Evolutionary conservation across 2,113 vertebrate species (phyloP), one percentile per base, ranked within the genome.

Genomic region (Phalacrocorax carbo): DNA sequence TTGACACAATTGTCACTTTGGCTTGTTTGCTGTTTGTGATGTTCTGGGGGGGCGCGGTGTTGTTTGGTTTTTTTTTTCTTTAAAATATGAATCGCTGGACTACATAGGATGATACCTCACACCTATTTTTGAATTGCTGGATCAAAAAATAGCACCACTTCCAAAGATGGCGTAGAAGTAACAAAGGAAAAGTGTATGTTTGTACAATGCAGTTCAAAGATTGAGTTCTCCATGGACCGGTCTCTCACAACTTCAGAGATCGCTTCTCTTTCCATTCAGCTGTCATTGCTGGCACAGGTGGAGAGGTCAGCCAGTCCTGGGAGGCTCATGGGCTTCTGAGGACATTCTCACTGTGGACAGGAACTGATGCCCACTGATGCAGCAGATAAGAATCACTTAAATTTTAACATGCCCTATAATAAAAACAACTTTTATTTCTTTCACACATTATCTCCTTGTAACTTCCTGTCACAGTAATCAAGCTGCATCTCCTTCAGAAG

Each of bases 231-330:
- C 52, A 9, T 60, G 26, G 52, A 51, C 10, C 15, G 27, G 48
- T 77, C n/a, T n/a, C 40, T 95, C 58, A 61, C 42, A 80, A 38
- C 66, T 80, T 91, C 64, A 94, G 60, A 94, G n/a, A 62, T 54
- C 12, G 10, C 12, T 70, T 86, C 72, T 91, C 48, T 82, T 81
- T 75, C 48, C 60, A 38, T 72, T 79, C 68, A 81, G 34, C 61
- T 78, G 22, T 60, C 66, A 71, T 55, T 25, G 2, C 22, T 77
- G 76, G 76, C 46, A 38, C 19, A 71, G 32, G 49, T 83, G 27
- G 40, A 81, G 38, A 87, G n/a, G 52, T 93, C 91, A 88, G 15
- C 29, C 44, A 52, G 34, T n/a, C 27, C 17, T 86, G 15, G 42
- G n/a, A 88, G 15, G 10, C 44, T 64, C 42, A 7, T 44, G 66